Percentiles rank a stretch among this genome's conserved stretches.
Evolutionary conservation across 2,888 invertebrate genomes (phyloP).

Genomic region (Lasioglossum leucozonium): DNA sequence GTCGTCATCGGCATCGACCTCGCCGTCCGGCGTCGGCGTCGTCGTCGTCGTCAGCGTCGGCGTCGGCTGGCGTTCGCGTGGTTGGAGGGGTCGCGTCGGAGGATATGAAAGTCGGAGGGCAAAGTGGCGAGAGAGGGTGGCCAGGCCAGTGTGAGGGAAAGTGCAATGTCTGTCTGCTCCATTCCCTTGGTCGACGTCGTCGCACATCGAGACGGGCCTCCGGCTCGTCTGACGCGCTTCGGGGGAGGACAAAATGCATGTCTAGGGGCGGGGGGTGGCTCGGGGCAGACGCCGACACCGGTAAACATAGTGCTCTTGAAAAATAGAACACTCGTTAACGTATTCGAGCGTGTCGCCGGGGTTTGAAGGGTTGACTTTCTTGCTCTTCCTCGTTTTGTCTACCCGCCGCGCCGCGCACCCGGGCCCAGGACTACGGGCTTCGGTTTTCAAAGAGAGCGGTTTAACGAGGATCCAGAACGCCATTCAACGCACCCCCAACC

Average conservation of each 20-base stretch:
- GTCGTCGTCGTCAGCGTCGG: constrained; percentile 36
- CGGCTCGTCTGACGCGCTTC: constrained; percentile 48
- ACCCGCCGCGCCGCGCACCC: background rate
- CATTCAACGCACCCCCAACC: background rate
- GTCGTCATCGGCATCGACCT: constrained; percentile 49
- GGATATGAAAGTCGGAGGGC: constrained; percentile 64
- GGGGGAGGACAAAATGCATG: constrained; percentile 31
- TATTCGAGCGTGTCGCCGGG: constrained; percentile 52
- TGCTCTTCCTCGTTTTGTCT: constrained; percentile 34
- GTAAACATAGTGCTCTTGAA: constrained; percentile 72
- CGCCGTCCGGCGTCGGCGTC: constrained; percentile 21
- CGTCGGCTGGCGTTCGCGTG: constrained; percentile 25
- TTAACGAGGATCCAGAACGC: constrained; percentile 48
- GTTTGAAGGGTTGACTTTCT: constrained; percentile 43
- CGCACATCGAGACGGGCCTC: constrained; percentile 32
- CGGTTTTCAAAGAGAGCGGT: constrained; percentile 41
- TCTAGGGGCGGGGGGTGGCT: constrained; percentile 36
- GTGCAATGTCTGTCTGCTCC: constrained; percentile 74
- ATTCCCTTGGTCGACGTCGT: constrained; percentile 33
- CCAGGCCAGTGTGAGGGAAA: constrained; percentile 66
- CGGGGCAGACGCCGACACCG: constrained; percentile 57
- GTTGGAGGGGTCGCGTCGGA: constrained; percentile 48
- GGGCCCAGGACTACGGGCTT: background rate
- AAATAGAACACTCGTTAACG: constrained; percentile 74
- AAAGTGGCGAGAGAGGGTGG: constrained; percentile 69